Evolutionary conservation across 2,113 vertebrate species (phyloP).

Genomic region (Cavia porcellus): DNA sequence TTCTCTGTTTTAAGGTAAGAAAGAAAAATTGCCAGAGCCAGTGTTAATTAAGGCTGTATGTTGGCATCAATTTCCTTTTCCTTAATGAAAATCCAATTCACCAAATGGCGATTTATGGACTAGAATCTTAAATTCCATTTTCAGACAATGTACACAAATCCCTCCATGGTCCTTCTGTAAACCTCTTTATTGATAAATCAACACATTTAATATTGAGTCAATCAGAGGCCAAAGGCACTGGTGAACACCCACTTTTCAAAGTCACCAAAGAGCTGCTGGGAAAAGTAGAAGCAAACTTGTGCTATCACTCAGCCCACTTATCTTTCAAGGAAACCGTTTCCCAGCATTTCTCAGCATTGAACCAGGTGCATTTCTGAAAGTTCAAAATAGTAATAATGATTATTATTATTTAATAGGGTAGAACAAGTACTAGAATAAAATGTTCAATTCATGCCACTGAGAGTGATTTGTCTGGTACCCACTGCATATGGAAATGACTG

Average conservation of each 20-base stretch:
- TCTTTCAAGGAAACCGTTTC: conserved; percentile 26
- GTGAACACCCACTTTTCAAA: background rate
- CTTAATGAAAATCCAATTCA: conserved; percentile 86
- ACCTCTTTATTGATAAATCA: conserved; percentile 76
- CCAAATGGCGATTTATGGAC: conserved; percentile 85
- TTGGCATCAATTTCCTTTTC: conserved; percentile 83
- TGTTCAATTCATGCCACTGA: conserved; percentile 30
- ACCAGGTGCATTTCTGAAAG: conserved; percentile 51
- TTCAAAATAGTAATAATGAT: conserved; percentile 32
- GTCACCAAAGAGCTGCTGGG: background rate
- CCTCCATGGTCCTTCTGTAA: conserved; percentile 73
- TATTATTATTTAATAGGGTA: conserved; percentile 53
- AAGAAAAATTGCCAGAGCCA: conserved; percentile 84
- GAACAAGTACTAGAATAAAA: conserved; percentile 32
- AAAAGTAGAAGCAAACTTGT: background rate
- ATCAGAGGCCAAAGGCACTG: conserved; percentile 64
- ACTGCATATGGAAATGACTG: background rate
- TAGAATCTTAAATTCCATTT: conserved; percentile 86
- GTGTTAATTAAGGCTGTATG: conserved; percentile 86
- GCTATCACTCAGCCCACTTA: background rate
- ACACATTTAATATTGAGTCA: conserved; percentile 84
- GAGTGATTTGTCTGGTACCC: conserved; percentile 26
- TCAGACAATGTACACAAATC: conserved; percentile 80
- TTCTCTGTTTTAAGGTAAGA: conserved; percentile 70
- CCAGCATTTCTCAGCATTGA: background rate